Percentiles rank a stretch among this genome's conserved stretches.
Conservation (phyloP, 2,113 vertebrate genomes). For the Uropsilus gracilis region DNA sequence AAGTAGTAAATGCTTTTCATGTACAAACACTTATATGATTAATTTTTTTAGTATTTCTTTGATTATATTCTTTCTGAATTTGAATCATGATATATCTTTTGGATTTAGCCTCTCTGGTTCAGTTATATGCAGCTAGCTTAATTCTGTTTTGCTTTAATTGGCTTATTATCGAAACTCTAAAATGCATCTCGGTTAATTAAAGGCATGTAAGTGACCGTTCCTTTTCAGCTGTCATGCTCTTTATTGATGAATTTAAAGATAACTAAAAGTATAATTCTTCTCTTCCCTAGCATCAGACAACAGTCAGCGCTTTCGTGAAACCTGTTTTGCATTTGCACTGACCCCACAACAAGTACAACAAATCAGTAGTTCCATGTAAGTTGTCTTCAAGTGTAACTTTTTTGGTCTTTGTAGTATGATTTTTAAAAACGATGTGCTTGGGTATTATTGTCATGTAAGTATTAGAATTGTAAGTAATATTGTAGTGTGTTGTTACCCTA, state of each 20-base stretch:
- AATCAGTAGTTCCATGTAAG: constrained; percentile 99
- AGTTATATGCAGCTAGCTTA: too few species aligned
- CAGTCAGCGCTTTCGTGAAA: constrained; percentile 99
- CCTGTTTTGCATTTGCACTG: constrained; percentile 98
- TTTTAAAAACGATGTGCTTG: not conserved
- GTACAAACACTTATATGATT: not conserved
- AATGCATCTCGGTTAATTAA: constrained; percentile 16
- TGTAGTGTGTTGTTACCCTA: not conserved
- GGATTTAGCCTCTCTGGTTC: not conserved
- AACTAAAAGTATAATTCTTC: constrained; percentile 74
- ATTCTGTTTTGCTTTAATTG: constrained; percentile 52
- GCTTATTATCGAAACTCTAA: constrained; percentile 49
- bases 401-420: not conserved
- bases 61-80: not conserved
- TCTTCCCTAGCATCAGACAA: constrained; percentile 94
- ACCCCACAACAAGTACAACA: constrained; percentile 99
- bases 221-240: constrained; percentile 27
- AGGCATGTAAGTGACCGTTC: not conserved
- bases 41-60: constrained; percentile 18
- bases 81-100: not conserved
- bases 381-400: constrained; percentile 59
- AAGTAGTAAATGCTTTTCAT: constrained; percentile 45
- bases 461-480: not conserved
- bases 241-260: constrained; percentile 60
- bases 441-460: not conserved